These are phyloP conservation scores for Clamator glandarius DNA, from an alignment of 2,797 vertebrate species.

Conservation along the genomic window DNA sequence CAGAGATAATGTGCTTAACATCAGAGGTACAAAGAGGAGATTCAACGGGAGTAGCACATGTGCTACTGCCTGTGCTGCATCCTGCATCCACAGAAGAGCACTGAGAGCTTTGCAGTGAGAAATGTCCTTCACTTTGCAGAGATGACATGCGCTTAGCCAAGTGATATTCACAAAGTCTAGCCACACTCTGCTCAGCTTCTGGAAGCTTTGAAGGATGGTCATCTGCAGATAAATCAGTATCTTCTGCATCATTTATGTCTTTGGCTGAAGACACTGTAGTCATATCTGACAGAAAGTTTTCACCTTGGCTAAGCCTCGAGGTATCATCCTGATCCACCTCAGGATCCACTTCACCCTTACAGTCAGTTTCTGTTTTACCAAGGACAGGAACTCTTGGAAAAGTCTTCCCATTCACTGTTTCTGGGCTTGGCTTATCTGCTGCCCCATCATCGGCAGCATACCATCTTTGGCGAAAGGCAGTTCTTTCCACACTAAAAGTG, in stretches of 20 bases:
- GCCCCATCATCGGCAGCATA: conserved; percentile 83
- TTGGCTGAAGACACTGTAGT: conserved; percentile 83
- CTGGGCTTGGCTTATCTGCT: conserved; percentile 82
- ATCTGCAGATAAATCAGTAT: conserved; percentile 72
- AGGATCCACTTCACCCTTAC: conserved; percentile 81
- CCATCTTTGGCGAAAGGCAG: conserved; percentile 91
- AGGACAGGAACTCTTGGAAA: conserved; percentile 82
- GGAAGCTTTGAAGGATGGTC: conserved; percentile 84
- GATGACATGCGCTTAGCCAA: conserved; percentile 94
- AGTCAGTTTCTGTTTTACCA: conserved; percentile 80
- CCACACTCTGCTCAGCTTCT: conserved; percentile 83
- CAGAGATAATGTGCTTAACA: conserved; percentile 86
- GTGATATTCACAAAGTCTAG: conserved; percentile 90
- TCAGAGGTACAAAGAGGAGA: conserved; percentile 91
- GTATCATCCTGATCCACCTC: conserved; percentile 76
- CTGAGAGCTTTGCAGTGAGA: conserved; percentile 95
- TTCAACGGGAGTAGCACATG: conserved; percentile 91
- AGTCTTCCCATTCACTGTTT: conserved; percentile 77
- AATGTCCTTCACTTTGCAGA: conserved; percentile 91
- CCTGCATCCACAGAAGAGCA: conserved; percentile 96
- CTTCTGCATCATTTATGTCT: conserved; percentile 80
- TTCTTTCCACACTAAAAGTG: conserved; percentile 92
- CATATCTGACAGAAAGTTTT: conserved; percentile 81
- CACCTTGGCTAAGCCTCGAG: conserved; percentile 78
- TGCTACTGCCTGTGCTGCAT: conserved; percentile 90